These are phyloP conservation scores for Apteryx mantelli DNA, from an alignment of 2,113 vertebrate genomes.

Conservation along the genomic window DNA sequence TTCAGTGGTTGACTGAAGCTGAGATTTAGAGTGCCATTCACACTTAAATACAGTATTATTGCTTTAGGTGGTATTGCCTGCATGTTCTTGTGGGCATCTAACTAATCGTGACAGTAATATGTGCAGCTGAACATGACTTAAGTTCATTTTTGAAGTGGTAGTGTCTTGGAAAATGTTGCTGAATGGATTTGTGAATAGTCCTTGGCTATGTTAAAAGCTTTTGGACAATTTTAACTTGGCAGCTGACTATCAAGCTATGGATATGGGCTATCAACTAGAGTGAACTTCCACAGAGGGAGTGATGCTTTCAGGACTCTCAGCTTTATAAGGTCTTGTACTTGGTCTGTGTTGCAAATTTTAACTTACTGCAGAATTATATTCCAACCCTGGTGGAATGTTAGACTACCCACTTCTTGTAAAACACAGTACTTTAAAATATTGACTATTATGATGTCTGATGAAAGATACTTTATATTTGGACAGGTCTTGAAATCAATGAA, in stretches of 20 bases:
- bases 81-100: neutral
- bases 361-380: too few species aligned
- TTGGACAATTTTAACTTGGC: neutral
- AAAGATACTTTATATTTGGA: neutral
- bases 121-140: neutral
- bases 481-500: neutral
- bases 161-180: neutral
- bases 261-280: neutral
- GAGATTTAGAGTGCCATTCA: neutral
- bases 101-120: neutral
- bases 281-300: too few species aligned
- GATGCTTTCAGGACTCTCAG: neutral
- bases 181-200: neutral
- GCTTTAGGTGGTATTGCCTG: neutral
- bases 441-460: neutral
- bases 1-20: neutral
- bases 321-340: neutral
- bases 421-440: neutral
- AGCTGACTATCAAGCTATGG: neutral
- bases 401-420: neutral
- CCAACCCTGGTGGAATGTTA: neutral
- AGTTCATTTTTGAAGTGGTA: neutral
- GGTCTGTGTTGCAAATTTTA: too few species aligned
- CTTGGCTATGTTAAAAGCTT: neutral
- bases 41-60: neutral